Evolutionary conservation across 2,113 vertebrate genomes (phyloP).

Genomic region (Suncus etruscus): DNA sequence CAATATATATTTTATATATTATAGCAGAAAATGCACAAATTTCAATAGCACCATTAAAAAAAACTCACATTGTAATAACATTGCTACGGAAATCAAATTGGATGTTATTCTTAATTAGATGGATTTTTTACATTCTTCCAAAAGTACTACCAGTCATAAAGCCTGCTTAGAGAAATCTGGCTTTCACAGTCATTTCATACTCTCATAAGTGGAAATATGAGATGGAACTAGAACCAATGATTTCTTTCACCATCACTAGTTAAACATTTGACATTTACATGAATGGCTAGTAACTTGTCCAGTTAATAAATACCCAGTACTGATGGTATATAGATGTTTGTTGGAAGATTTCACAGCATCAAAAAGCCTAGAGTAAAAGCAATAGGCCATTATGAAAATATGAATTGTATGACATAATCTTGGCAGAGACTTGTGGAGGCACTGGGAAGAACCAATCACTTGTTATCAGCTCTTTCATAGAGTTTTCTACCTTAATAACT

Average conservation of each 20-base stretch:
- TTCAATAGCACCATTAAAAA: too few relatives aligned
- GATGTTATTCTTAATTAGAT: too few relatives aligned
- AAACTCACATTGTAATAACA: too few relatives aligned
- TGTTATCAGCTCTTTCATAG: neutral
- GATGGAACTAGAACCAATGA: neutral
- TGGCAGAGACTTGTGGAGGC: neutral
- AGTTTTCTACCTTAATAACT: neutral
- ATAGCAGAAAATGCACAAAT: too few relatives aligned
- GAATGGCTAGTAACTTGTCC: neutral
- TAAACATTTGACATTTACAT: neutral
- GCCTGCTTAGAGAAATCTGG: neutral
- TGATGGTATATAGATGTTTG: neutral
- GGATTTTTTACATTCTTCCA: too few relatives aligned
- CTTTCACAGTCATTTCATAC: neutral
- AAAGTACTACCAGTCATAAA: neutral
- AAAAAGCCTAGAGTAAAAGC: neutral
- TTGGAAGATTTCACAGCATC: slow-evolving; percentile 25
- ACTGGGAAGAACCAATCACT: neutral
- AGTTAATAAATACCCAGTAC: slow-evolving; percentile 7
- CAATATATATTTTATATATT: too few relatives aligned
- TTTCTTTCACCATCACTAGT: neutral
- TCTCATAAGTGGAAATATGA: slow-evolving; percentile 40
- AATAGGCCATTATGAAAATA: neutral
- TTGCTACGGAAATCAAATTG: too few relatives aligned
- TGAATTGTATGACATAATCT: neutral